Conservation (phyloP, 2,888 invertebrate species). For the Sarcophaga subvicina region DNA sequence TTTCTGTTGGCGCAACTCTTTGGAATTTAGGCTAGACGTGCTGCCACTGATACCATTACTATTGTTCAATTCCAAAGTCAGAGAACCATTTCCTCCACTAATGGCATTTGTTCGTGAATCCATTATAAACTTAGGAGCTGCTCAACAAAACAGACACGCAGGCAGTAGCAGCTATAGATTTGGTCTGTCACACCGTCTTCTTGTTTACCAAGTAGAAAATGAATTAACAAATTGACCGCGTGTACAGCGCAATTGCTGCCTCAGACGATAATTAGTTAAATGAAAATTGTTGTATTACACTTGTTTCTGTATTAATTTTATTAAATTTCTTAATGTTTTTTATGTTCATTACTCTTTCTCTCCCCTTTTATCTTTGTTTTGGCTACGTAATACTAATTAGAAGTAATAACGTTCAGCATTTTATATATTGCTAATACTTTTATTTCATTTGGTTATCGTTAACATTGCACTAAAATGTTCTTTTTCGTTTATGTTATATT, state of each 20-base stretch:
- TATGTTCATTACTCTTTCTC: neutral
- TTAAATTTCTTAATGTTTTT: too few relatives aligned
- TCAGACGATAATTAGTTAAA: conserved; percentile 23
- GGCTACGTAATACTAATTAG: conserved; percentile 58
- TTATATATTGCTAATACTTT: conserved; percentile 9
- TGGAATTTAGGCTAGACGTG: conserved; percentile 70
- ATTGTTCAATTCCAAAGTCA: conserved; percentile 32
- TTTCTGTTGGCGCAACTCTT: conserved; percentile 73
- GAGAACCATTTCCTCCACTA: conserved; percentile 42
- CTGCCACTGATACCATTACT: conserved; percentile 55
- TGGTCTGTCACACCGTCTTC: neutral
- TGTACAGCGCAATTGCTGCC: neutral
- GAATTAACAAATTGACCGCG: neutral
- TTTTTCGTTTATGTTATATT: conserved; percentile 12
- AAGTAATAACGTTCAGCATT: conserved; percentile 18
- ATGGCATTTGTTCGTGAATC: conserved; percentile 40
- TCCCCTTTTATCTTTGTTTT: conserved; percentile 6
- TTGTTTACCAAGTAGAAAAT: neutral
- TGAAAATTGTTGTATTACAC: conserved; percentile 15
- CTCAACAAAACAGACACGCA: neutral
- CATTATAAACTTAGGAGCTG: conserved; percentile 18
- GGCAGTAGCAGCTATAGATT: neutral
- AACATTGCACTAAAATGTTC: conserved; percentile 26
- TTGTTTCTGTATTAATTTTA: neutral
- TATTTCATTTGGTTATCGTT: conserved; percentile 2